Base-by-base conservation (phyloP, 2,888 invertebrate species). In the Melanostoma scalare region DNA sequence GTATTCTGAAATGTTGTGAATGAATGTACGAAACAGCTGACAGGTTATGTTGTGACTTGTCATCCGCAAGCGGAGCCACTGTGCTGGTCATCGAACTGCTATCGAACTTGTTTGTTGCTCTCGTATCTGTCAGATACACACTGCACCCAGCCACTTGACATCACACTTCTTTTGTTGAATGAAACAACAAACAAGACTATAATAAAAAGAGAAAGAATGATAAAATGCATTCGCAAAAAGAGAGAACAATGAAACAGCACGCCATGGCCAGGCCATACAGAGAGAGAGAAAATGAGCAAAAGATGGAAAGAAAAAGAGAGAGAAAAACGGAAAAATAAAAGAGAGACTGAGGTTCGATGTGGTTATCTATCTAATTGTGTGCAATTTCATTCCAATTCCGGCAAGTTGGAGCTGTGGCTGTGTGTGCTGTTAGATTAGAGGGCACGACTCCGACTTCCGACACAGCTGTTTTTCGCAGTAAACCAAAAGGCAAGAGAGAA, bases 81-180 rank as follows among this genome's bases (percentile, higher is more conserved):
- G 56, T 71, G 78, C 74, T 84, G 78, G 84, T 84, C 84, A 84
- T 84, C 84, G 74, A 84, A 84, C 84, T 79, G 60, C 79, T 84
- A 71, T 78, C 84, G 79, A 84, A 84, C 84, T 84, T 78, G 84
- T 84, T 84, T 79, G 78, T 74, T 79, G 78, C 68, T 78, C 73
- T 77, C 61, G 67, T 79, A 79, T 84, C 78, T 84, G 84, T 79
- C 82, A 82, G 82, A 77, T 82, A 73, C 69, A 63, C 53, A 20
- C 20, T 20, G 20, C 20, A 20, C 20, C 20, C 20, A 65, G 67
- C 61, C 82, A 82, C 82, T 82, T 78, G 82, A 78, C 77, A 77
- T 78, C 40, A 55, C 48, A 77, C 53, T 60, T 52, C 42, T 52
- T 60, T 74, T 69, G 46, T 68, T 69, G 56, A 67, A 60, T 79